Base-by-base conservation (phyloP, 2,888 invertebrate genomes). In the Synergus itoensis region DNA sequence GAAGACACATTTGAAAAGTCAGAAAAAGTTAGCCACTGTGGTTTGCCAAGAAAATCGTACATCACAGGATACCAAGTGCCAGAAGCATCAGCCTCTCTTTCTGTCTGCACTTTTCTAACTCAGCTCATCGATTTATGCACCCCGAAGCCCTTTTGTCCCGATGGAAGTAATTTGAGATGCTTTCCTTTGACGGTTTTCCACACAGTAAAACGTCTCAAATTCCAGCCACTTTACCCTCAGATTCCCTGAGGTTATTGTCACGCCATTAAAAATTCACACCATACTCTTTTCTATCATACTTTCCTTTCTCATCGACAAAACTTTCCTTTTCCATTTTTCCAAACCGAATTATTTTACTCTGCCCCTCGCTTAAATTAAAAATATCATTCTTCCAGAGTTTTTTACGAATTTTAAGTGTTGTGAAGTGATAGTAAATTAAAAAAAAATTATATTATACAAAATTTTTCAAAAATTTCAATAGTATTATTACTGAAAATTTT, bases 121-220 rank as follows among this genome's bases (percentile, higher is more conserved):
- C 21, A 41, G 1, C 67, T 69, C n/a, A 76, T 60, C 43, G n/a
- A 76, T 57, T 76, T 76, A 57, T 40, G 36, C 21, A 43, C 57
- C 40, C 7, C 7, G 76, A 16, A 57, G 40, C 28, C 14, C 76
- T 21, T 65, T 60, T 57, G 57, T 76, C 40, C n/a, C 14, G 60
- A 76, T 16, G n/a, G 18, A 57, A 40, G 76, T 76, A 57, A 57
- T 76, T 57, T 21, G 57, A 62, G 76, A 57, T 76, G 7, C 12
- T 45, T 57, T 76, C 36, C 1, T 21, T 36, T 41, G 4, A 40
- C 2, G 16, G 1, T 41, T 18, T 75, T 75, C 4, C 48, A 41
- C 12, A 65, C 11, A n/a, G 57, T 45, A 45, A 43, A 45, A 45
- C 8, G 67, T 43, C 67, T 67, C 21, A 14, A 45, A 28, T 67